Percentiles rank a stretch among this genome's conserved stretches.
Conservation (phyloP, 2,113 vertebrate genomes). For the Gopherus evgoodei region DNA sequence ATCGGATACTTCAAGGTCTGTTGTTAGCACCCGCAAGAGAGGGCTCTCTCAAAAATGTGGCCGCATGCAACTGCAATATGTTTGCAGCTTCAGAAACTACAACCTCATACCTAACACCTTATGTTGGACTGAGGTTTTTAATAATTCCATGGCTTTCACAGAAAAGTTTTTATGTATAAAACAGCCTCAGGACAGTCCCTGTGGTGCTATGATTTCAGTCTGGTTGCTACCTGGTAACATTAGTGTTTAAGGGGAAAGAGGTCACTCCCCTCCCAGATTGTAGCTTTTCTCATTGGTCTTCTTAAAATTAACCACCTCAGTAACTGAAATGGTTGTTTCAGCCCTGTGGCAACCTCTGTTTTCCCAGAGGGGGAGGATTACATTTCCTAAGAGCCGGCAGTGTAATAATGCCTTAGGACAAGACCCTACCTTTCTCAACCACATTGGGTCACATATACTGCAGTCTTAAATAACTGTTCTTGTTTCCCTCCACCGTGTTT, state of each 20-base stretch:
- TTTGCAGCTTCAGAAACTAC: neutral
- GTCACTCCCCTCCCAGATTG: neutral
- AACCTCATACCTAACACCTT: neutral
- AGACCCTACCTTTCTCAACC: slow-evolving; percentile 8
- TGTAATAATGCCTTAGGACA: slow-evolving; percentile 10
- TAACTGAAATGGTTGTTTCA: slow-evolving; percentile 40
- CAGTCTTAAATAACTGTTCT: neutral
- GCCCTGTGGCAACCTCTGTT: slow-evolving; percentile 15
- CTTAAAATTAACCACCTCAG: slow-evolving; percentile 33
- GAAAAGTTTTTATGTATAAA: neutral
- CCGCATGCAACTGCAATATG: neutral
- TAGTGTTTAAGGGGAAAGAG: neutral
- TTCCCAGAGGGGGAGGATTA: slow-evolving; percentile 14
- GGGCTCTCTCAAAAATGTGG: neutral
- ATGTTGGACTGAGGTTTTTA: neutral
- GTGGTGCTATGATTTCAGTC: neutral
- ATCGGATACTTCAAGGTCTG: neutral
- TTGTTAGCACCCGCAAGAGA: neutral
- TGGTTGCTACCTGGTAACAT: neutral
- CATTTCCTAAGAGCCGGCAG: slow-evolving; percentile 31
- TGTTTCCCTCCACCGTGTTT: neutral
- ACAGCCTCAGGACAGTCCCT: neutral
- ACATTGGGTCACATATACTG: neutral
- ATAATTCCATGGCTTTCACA: neutral
- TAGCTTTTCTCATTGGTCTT: slow-evolving; percentile 30